Conservation (phyloP, 1,140 invertebrate species). For the Hestina assimilis region DNA sequence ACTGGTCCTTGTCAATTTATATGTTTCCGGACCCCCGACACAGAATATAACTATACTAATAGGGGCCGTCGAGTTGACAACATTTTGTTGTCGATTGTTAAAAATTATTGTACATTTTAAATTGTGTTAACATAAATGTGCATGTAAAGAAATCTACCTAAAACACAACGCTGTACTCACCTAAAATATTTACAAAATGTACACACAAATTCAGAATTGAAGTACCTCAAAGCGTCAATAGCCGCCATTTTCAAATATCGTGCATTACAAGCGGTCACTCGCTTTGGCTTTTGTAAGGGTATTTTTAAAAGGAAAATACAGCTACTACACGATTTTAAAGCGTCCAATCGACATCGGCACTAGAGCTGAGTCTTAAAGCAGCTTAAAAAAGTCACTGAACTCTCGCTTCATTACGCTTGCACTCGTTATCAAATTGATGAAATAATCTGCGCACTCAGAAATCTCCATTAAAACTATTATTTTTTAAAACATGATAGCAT, state of each 20-base stretch:
- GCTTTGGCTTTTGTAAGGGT: background rate
- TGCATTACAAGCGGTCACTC: background rate
- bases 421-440: background rate
- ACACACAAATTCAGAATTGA: background rate
- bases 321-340: background rate
- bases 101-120: no score
- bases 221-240: background rate
- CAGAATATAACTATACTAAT: no score
- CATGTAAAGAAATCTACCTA: no score
- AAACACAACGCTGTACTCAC: no score
- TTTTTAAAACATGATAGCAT: no score
- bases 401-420: background rate
- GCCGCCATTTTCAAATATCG: background rate
- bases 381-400: background rate
- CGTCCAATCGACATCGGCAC: background rate
- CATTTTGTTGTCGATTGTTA: no score
- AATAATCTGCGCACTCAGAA: no score
- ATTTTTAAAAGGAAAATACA: constrained; percentile 1
- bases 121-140: no score
- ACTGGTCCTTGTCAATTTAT: no score
- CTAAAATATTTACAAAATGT: background rate
- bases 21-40: no score
- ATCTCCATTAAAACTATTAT: no score
- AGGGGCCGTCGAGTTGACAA: no score
- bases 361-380: background rate